phyloP scores from a whole-genome alignment of 2,888 invertebrate species.

The Gari tellinella region DNA sequence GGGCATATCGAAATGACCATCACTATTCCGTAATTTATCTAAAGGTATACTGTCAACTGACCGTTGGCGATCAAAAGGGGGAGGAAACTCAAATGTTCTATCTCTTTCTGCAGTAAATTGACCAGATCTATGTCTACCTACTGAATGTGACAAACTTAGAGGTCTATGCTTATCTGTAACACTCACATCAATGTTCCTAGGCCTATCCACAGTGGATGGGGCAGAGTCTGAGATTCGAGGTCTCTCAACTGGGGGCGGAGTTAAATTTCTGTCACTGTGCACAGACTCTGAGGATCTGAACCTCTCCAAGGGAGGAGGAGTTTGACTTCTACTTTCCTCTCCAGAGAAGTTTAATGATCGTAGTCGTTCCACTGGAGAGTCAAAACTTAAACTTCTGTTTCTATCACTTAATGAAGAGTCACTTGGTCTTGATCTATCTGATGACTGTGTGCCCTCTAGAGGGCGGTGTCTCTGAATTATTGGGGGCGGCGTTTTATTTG shows the following conservation, averaged over 20 bases:
- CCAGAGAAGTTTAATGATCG: conserved; percentile 51
- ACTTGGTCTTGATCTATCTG: conserved; percentile 18
- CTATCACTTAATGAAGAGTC: conserved; percentile 25
- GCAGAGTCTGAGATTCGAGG: conserved; percentile 18
- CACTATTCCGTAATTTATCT: conserved; percentile 45
- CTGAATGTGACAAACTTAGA: conserved; percentile 42
- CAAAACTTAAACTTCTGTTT: conserved; percentile 46
- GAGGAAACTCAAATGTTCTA: conserved; percentile 37
- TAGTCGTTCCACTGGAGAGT: conserved; percentile 53
- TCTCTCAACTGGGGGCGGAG: conserved; percentile 48
- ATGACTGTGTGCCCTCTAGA: conserved; percentile 28
- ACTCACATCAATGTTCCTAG: conserved; percentile 12
- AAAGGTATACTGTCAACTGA: conserved; percentile 58
- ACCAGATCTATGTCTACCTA: conserved; percentile 34
- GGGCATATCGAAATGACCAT: conserved; percentile 52
- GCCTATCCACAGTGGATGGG: conserved; percentile 31
- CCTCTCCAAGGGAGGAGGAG: conserved; percentile 12
- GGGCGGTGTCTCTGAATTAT: conserved; percentile 51
- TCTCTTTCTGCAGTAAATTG: conserved; percentile 34
- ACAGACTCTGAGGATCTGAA: conserved; percentile 10
- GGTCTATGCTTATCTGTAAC: conserved; percentile 41
- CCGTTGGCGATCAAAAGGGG: conserved; percentile 44
- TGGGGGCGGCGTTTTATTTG: conserved; percentile 34
- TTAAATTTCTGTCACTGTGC: conserved; percentile 5
- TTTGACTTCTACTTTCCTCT: conserved; percentile 13